A percentile compares a stretch with the other conserved stretches of the same genome.
Conservation (phyloP, 2,113 vertebrate species). For the Natator depressus region DNA sequence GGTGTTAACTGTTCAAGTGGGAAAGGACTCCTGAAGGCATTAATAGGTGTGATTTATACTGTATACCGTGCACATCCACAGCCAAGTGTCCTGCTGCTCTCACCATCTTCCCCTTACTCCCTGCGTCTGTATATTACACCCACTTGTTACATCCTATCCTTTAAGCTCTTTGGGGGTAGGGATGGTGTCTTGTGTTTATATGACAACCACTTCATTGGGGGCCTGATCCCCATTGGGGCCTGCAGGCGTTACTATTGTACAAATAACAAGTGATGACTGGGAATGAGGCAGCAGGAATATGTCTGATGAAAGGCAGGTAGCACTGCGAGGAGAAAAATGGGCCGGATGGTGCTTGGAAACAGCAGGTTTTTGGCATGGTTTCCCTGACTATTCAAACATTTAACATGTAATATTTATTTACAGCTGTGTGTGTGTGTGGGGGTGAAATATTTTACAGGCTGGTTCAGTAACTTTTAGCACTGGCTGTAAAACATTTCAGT, state of each 20-base stretch:
- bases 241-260: fast-evolving
- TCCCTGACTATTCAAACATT: background rate
- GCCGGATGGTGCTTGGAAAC: background rate
- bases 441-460: background rate
- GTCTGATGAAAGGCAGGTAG: background rate
- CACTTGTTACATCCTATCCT: background rate
- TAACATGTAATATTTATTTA: background rate
- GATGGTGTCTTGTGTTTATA: background rate
- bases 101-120: background rate
- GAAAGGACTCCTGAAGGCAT: fast-evolving
- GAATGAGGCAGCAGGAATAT: background rate
- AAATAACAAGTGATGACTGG: background rate
- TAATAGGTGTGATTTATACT: background rate
- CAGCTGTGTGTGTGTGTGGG: background rate
- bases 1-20: no score
- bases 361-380: background rate
- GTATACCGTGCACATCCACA: background rate
- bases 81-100: background rate
- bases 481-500: background rate
- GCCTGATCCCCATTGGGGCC: fast-evolving
- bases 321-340: background rate
- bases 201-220: background rate
- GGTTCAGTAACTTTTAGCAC: background rate
- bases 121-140: background rate
- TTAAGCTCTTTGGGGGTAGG: background rate